Base-by-base conservation (phyloP, 2,113 vertebrate species). In the Cynoglossus semilaevis region DNA sequence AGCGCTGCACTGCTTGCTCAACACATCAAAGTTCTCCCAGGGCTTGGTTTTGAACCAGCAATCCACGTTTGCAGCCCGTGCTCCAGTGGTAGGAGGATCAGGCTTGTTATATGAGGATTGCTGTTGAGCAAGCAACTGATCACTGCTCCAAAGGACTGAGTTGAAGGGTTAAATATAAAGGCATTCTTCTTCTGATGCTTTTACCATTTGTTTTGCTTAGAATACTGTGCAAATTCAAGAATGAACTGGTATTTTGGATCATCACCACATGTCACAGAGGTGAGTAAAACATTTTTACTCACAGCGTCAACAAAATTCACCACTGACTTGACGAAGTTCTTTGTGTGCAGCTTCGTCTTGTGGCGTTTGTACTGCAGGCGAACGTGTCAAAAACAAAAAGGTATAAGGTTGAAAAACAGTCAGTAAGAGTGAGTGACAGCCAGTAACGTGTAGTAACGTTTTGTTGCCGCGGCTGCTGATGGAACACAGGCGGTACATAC, bases 261-360 rank as follows among this genome's bases (percentile, higher is more conserved):
- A 13, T 9, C 11, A 9, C 9, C 42, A 69, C 54, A 46, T 51
- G 48, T 42, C 11, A 42, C 37, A 61, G 60, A 7, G 19, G 16
- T 35, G 41, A 55, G 5, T 37, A 9, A 56, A 65, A 45, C 16
- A n/a, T n/a, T 37, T 57, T 72, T 90, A 97, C 97, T 98, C 88
- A 99, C 97, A 81, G 91, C 91, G 86, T 99, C 96, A 74, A 98
- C 94, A 67, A 97, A 86, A 83, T 99, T 99, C 82, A 98, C 95
- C 82, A 97, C 95, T 37, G 96, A 97, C 80, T 99, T 99, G 8
- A 94, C 97, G 80, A 96, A 96, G 80, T 96, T 98, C 79, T 87
- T 93, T 3, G 93, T 92, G 61, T 94, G 93, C 47, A 86, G 89
- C 67, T 85, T 90, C 77, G 67, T 89, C 80, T 75, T 89, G 76